A percentile compares a stretch with the other conserved stretches of the same genome.
Conservation (phyloP, 2,797 vertebrate genomes). For the Sebastes minor region DNA sequence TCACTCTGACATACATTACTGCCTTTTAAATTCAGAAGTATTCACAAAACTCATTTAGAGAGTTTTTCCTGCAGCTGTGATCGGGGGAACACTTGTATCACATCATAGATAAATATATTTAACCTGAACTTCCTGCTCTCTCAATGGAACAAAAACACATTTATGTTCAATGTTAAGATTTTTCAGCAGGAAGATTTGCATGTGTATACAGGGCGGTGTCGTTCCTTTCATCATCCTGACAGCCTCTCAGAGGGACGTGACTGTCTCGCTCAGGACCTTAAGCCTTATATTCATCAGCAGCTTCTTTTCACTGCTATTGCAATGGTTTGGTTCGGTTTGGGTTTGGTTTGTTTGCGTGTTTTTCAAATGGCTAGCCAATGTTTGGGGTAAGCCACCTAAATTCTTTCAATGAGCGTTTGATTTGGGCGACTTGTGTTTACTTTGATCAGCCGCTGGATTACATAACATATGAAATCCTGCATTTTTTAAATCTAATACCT, state of each 20-base stretch:
- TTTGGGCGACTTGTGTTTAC: slow-evolving; percentile 50
- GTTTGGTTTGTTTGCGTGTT: slow-evolving; percentile 9
- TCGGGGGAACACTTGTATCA: neutral
- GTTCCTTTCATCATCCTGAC: neutral
- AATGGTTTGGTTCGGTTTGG: neutral
- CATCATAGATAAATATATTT: neutral
- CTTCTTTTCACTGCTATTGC: neutral
- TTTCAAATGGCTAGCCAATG: slow-evolving; percentile 7
- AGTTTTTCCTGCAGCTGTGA: neutral
- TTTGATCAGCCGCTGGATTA: slow-evolving; percentile 54
- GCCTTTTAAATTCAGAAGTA: neutral
- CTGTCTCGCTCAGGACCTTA: neutral
- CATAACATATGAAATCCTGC: slow-evolving; percentile 50
- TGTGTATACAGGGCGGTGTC: neutral
- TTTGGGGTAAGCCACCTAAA: slow-evolving; percentile 23
- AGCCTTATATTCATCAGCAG: slow-evolving; percentile 12
- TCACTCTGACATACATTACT: neutral
- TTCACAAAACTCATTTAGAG: neutral
- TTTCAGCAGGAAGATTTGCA: neutral
- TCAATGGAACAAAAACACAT: neutral
- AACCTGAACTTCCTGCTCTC: neutral
- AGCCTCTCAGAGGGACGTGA: neutral
- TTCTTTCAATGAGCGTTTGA: slow-evolving; percentile 34
- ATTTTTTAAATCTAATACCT: slow-evolving; percentile 47
- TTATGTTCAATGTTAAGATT: neutral